Evolutionary conservation across 1,140 invertebrate species (phyloP).

Genomic region (Nasonia longicornis): DNA sequence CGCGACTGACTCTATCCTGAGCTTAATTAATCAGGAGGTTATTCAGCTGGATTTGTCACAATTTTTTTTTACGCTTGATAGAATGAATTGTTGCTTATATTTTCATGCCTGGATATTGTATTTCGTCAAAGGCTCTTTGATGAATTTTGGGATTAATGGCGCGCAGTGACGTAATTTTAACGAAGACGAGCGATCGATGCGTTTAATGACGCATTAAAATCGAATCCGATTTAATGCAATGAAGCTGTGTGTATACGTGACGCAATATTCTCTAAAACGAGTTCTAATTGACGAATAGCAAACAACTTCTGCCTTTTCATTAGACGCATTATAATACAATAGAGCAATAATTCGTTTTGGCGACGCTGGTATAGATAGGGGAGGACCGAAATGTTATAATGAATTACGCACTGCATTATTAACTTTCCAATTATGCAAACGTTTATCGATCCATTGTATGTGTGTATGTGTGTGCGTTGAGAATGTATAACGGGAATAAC

Average conservation of each 20-base stretch:
- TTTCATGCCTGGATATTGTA: too few species aligned
- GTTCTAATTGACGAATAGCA: neutral
- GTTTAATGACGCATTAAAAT: neutral
- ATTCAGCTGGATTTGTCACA: too few species aligned
- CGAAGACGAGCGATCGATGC: neutral
- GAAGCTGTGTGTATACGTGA: neutral
- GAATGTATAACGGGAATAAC: neutral
- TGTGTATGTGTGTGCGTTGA: neutral
- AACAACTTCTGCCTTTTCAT: neutral
- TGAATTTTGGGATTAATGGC: too few species aligned
- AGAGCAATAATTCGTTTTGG: neutral
- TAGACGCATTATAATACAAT: neutral
- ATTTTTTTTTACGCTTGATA: too few species aligned
- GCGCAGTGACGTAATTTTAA: neutral
- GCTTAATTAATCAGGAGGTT: neutral
- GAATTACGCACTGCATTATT: neutral
- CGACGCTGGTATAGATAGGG: too few species aligned
- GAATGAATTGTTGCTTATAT: too few species aligned
- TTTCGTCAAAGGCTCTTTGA: too few species aligned
- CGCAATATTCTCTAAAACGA: neutral
- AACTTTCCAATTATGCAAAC: constrained; percentile 11
- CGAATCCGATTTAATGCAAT: neutral
- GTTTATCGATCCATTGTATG: neutral
- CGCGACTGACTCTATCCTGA: neutral
- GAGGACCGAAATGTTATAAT: neutral